phyloP scores from a whole-genome alignment of 2,888 invertebrate genomes.

The Cepaea hortensis region DNA sequence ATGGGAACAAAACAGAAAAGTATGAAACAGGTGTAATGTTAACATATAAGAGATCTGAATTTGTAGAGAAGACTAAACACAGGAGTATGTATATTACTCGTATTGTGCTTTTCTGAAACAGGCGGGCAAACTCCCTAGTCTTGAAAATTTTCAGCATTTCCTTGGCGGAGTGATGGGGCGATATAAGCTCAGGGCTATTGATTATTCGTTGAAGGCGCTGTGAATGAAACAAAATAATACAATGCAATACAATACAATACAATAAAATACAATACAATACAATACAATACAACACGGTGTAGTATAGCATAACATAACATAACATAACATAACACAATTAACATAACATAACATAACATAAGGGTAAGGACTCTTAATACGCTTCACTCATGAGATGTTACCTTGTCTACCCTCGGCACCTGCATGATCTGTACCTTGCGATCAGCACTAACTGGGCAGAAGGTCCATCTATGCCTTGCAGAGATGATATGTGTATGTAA shows the following conservation, averaged over 20 bases:
- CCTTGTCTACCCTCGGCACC: too few relatives aligned
- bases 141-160: conserved; percentile 91
- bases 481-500: too few relatives aligned
- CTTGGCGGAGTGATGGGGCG: conserved; percentile 92
- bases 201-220: conserved; percentile 87
- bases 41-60: not conserved
- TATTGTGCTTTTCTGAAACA: conserved; percentile 93
- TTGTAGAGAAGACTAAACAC: not conserved
- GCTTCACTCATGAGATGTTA: too few relatives aligned
- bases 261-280: not conserved
- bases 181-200: conserved; percentile 92
- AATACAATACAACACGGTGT: not conserved
- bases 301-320: not conserved
- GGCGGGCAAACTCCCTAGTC: conserved; percentile 92
- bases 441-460: too few relatives aligned
- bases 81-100: conserved; percentile 57
- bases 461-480: too few relatives aligned
- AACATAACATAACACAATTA: too few relatives aligned
- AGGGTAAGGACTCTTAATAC: too few relatives aligned
- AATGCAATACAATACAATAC: too few relatives aligned
- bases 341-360: too few relatives aligned
- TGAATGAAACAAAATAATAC: conserved; percentile 1
- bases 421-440: too few relatives aligned
- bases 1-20: too few relatives aligned
- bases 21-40: too few relatives aligned